Base-by-base conservation (phyloP, 2,888 invertebrate genomes). In the Nomada fabriciana region DNA sequence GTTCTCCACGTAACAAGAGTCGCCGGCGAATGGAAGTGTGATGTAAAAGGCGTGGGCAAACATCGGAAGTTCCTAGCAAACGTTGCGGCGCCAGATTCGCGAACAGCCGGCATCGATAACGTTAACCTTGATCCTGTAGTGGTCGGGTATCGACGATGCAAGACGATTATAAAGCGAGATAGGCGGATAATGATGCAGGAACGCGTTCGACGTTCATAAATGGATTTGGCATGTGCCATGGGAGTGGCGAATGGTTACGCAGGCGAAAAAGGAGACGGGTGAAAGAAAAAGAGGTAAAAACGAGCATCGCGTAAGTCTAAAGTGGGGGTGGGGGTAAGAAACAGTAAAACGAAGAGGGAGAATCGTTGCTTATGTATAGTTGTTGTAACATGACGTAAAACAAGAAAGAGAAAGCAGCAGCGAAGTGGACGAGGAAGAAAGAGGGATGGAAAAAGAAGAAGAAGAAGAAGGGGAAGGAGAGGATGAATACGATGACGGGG, bases 101-200 rank as follows among this genome's bases (percentile, higher is more conserved):
- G 55, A 43, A 36, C 70, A 13, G 9, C 1, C 29, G 15, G 65
- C 63, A 68, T 76, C 72, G 57, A 69, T 70, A 73, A 47, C 64
- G 76, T 61, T 77, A 67, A 83, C 84, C 84, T 84, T 84, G 84
- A 83, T 84, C 79, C 79, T 71, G 76, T n/a, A 15, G 23, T 47
- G 52, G 20, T 20, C 53, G 55, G 55, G 68, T n/a, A 70, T 60
- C 64, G 60, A 25, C 82, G 73, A 79, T 47, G 64, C 76, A 55
- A 76, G 23, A 36, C 80, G 74, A 84, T 83, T 80, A 80, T 61
- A 55, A 73, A 52, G 42, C 36, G 43, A 23, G 77, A 83, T 77
- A 80, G 76, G 68, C 57, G 80, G 69, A 77, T 76, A 74, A 80
- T 68, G 77, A 69, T 72, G 74, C 63, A 70, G 77, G 68, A 71